Evolutionary conservation across 2,888 invertebrate genomes (phyloP), one percentile per base, ranked within the genome.

Genomic region (Copidosoma aretas): DNA sequence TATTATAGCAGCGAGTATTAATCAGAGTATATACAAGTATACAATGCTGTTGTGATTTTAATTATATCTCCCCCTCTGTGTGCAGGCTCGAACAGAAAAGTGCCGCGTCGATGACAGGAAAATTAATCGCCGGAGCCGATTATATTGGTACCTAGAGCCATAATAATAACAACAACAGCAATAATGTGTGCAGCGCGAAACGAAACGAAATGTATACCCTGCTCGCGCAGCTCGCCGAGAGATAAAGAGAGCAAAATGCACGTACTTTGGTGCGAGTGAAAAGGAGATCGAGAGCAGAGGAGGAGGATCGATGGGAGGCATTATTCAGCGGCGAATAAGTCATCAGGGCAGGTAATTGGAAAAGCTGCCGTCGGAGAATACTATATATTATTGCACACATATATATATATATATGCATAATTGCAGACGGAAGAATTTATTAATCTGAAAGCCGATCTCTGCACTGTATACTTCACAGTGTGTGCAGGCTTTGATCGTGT

Each of bases 291-390:
- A 8, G 8, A 8, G 32, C 32, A 8, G 32, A 3, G 5, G 1
- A 39, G 25, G 25, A 32, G 32, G 39, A 67, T 63, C 43, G 46
- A 59, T 59, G 67, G 62, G 51, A n/a, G 32, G 15, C 67, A 63
- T 67, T 62, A 63, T 59, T 63, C 62, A 62, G 32, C 46, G 5
- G 57, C 32, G 53, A 67, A 53, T 63, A 63, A 67, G 67, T 46
- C 62, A 63, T 67, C 67, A 67, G 43, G 43, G 43, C 14, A 8
- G 17, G 43, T 46, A 46, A 46, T 46, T 46, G 43, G 43, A 46
- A 46, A 46, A 46, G 4, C 32, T 8, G 43, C 43, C 14, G 43
- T n/a, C n/a, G 15, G 43, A 1, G 43, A 46, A n/a, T n/a, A n/a
- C n/a, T n/a, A n/a, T n/a, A n/a, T n/a, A n/a, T n/a, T n/a, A n/a